These are phyloP conservation scores for Pseudoatta argentina DNA, from an alignment of 1,140 invertebrate species.

Conservation along the genomic window DNA sequence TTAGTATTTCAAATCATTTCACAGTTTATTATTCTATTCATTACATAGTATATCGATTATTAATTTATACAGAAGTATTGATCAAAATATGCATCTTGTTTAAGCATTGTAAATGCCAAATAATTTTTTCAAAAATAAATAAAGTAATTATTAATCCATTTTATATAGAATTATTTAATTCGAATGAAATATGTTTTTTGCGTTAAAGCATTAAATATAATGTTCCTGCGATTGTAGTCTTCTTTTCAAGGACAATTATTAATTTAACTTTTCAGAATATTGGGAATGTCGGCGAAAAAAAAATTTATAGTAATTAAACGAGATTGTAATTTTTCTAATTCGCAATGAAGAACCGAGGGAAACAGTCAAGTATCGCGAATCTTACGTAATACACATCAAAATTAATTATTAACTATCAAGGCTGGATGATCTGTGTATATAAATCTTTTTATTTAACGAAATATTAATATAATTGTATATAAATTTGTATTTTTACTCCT, in stretches of 20 bases:
- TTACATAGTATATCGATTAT: not conserved
- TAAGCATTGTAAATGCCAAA: not conserved
- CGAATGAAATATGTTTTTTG: not conserved
- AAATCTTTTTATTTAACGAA: constrained; percentile 9
- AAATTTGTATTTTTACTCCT: constrained; percentile 16
- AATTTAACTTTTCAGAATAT: not conserved
- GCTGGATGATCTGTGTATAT: not conserved
- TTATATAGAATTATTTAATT: not conserved
- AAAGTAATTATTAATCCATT: not conserved
- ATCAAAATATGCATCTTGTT: not conserved
- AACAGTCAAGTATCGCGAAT: not conserved
- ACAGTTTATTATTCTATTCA: not conserved
- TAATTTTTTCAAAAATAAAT: not conserved
- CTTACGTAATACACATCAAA: constrained; percentile 17
- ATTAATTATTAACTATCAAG: constrained; percentile 22
- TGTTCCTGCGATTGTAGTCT: not conserved
- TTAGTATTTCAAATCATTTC: constrained; percentile 21
- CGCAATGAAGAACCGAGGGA: not conserved
- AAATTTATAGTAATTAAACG: not conserved
- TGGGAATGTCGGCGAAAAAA: constrained; percentile 4
- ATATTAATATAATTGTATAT: not conserved
- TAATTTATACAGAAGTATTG: constrained; percentile 3
- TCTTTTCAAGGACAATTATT: not conserved
- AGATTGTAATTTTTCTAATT: not conserved
- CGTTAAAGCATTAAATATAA: not conserved